Conservation (phyloP, 1,140 invertebrate species). For the Drosophila santomea region DNA sequence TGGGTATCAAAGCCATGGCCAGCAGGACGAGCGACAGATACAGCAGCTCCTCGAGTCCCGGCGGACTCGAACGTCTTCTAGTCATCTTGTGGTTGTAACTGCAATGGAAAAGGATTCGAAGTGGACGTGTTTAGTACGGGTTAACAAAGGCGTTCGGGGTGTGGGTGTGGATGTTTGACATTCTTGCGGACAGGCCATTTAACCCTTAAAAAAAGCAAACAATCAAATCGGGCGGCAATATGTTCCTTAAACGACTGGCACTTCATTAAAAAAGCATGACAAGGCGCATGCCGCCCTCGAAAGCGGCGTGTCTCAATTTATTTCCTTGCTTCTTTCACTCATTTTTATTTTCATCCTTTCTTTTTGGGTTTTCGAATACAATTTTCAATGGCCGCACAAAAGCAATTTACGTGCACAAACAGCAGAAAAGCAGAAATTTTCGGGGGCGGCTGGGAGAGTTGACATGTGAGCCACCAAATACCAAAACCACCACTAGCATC, state of each 20-base stretch:
- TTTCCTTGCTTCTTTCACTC: slow-evolving; percentile 16
- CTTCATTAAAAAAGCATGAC: slow-evolving; percentile 84
- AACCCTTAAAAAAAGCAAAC: slow-evolving; percentile 68
- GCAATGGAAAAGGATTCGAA: slow-evolving; percentile 36
- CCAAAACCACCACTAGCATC: slow-evolving; percentile 22
- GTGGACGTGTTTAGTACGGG: slow-evolving; percentile 36
- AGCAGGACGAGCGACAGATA: slow-evolving; percentile 60
- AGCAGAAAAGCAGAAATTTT: slow-evolving; percentile 52
- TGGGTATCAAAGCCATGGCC: slow-evolving; percentile 71
- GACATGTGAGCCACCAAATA: slow-evolving; percentile 59
- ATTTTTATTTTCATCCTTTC: slow-evolving; percentile 6
- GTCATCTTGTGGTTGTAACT: slow-evolving; percentile 80
- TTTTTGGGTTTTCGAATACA: slow-evolving; percentile 37
- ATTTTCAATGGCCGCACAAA: slow-evolving; percentile 73
- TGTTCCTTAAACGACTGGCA: slow-evolving; percentile 81
- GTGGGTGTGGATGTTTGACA: neutral
- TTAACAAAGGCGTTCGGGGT: slow-evolving; percentile 7
- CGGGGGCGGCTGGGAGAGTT: slow-evolving; percentile 48
- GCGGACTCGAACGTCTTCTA: slow-evolving; percentile 84
- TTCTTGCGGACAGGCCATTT: slow-evolving; percentile 46
- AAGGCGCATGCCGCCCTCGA: slow-evolving; percentile 65
- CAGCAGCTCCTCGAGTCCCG: slow-evolving; percentile 83
- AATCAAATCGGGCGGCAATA: slow-evolving; percentile 76
- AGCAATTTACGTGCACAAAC: slow-evolving; percentile 83
- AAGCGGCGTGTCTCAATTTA: slow-evolving; percentile 38